Evolutionary conservation across 2,888 invertebrate species (phyloP), one percentile per base, ranked within the genome.

Genomic region (Pollenia labialis): DNA sequence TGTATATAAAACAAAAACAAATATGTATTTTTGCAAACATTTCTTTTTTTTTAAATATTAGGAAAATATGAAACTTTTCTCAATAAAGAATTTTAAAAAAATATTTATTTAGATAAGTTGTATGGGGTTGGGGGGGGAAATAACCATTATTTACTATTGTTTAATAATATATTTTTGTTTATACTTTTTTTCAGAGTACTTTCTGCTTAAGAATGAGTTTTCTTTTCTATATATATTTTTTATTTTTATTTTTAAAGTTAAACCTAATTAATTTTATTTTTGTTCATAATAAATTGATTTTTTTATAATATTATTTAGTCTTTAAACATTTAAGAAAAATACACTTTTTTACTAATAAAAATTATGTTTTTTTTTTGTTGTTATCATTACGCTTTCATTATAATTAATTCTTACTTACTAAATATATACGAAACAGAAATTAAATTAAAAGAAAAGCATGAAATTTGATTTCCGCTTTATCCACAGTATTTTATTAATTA

Each of bases 391-490:
- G 52, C 52, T 64, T 72, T 81, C 56, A 40, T 72, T 71, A 85
- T 66, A 64, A 74, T 72, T 86, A 76, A 62, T 81, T 84, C 66
- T 84, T 84, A 84, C 50, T 76, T 74, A 56, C 72, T 87, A 75
- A 81, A 71, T 81, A 32, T 32, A 72, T 84, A 84, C 72, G 74
- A 83, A 56, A 86, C 32, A 83, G 83, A 76, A 81, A 62, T 56
- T 32, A 32, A 32, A 32, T 32, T 66, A 62, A 72, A 79, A 72
- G 58, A 76, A 62, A 83, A 88, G 90, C 92, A 89, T 89, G 91
- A 92, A 91, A 91, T 91, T 91, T 91, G 88, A 91, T 91, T 91
- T 91, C 92, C 85, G 88, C 88, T 74, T 72, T 56, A 56, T 77
- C 14, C 12, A 48, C 66, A 86, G 75, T 85, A 76, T 68, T 66